Base-by-base conservation (phyloP, 2,888 invertebrate genomes). In the Chironomus tentans region DNA sequence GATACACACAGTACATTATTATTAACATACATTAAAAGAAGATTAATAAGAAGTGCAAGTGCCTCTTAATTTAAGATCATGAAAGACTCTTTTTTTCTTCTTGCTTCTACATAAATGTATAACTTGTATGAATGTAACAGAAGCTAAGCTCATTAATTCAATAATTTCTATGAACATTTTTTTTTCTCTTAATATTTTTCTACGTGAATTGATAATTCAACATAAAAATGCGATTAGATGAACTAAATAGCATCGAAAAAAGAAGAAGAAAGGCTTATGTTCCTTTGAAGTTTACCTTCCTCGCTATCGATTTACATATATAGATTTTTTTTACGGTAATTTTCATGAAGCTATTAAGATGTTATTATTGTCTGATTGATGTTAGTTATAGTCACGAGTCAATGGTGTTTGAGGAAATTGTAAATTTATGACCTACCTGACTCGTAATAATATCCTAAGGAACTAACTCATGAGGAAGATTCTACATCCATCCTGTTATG, bases 381-480 rank as follows among this genome's bases (percentile, higher is more conserved):
- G n/a, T n/a, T n/a, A n/a, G n/a, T n/a, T 56, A 61, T 24, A 72
- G 72, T 72, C 72, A 72, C 72, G 72, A 72, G 72, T 62, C 38
- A 61, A 72, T 61, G 62, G 61, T 72, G 62, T 72, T 38, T 62
- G 38, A 21, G 72, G 72, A 72, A 72, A 21, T 50, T 12, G 61
- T 62, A 72, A 56, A 72, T 56, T 69, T 62, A 73, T 68, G 73
- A 62, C 38, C 38, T 38, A 7, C 7, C 38, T 38, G 38, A 38
- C 38, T 38, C 10, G 1, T 73, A 73, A 68, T 50, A 62, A 70
- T 62, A 65, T 70, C 69, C 72, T 65, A 24, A 70, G 56, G 69
- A 65, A 18, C 56, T 15, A 56, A 56, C 56, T 10, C 4, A 38
- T 38, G 38, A 38, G 38, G 38, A 38, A 38, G 10, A 10, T 38